Evolutionary conservation across 30 jellyfish, hydroid and myxozoan genomes (phyloP).

Genomic region (Cassiopea xamachana): DNA sequence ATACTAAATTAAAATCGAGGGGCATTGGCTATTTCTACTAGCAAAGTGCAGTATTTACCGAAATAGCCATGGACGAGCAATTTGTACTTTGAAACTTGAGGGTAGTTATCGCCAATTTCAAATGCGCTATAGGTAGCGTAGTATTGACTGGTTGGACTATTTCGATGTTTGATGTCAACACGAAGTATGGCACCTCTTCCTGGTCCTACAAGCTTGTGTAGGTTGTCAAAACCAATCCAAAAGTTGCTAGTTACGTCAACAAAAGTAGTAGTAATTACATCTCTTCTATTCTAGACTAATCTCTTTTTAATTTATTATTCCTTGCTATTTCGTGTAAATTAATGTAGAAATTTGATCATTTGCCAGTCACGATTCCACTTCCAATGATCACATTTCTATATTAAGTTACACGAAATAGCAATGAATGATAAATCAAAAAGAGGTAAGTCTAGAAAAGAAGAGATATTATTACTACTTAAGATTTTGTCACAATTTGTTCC

Average conservation of each 20-base stretch:
- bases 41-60: background rate
- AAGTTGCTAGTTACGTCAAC: slow-evolving; percentile 21
- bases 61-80: slow-evolving; percentile 23
- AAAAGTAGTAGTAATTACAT: slow-evolving; percentile 25
- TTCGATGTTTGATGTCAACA: slow-evolving; percentile 49
- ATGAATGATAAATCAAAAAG: background rate
- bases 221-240: slow-evolving; percentile 53
- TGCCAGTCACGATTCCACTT: too few relatives aligned
- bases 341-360: too few relatives aligned
- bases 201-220: slow-evolving; percentile 50
- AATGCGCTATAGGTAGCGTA: slow-evolving; percentile 40
- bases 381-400: slow-evolving; percentile 10
- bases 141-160: slow-evolving; percentile 5
- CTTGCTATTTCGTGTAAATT: too few relatives aligned
- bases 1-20: too few relatives aligned
- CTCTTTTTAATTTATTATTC: too few relatives aligned
- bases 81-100: slow-evolving; percentile 14
- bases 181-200: slow-evolving; percentile 44
- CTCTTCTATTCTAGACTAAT: slow-evolving; percentile 1
- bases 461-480: slow-evolving; percentile 7
- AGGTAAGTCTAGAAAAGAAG: background rate
- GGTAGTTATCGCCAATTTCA: slow-evolving; percentile 51
- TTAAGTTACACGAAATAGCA: background rate
- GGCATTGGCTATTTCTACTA: too few relatives aligned
- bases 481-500: slow-evolving; percentile 46